phyloP scores from a whole-genome alignment of 2,113 vertebrate species.

The Rhinoderma darwinii region DNA sequence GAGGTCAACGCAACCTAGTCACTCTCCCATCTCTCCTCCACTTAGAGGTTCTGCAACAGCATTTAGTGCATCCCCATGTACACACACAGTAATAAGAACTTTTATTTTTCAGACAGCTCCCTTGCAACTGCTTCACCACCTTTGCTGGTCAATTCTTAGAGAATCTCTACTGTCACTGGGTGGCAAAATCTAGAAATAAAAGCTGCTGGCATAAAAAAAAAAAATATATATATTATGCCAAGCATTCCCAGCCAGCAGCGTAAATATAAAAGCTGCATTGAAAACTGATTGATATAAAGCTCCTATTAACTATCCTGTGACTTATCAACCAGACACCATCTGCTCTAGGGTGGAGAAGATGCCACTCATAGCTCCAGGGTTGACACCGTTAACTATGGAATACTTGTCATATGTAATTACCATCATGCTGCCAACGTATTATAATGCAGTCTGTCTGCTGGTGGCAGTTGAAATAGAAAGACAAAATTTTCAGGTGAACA shows the following conservation, averaged over 20 bases:
- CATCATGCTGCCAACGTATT: background rate
- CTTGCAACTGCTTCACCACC: background rate
- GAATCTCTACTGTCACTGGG: background rate
- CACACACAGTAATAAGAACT: background rate
- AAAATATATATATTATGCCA: background rate
- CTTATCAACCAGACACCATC: background rate
- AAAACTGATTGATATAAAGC: background rate
- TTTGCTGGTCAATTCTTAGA: background rate
- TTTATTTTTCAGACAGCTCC: background rate
- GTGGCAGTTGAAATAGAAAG: background rate
- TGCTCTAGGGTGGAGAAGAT: background rate
- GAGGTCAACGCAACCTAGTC: too few relatives aligned
- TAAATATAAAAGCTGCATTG: background rate
- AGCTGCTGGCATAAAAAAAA: background rate
- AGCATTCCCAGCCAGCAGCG: background rate
- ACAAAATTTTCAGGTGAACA: background rate
- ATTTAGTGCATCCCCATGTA: too few relatives aligned
- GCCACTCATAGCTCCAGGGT: background rate
- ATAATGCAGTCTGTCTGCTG: background rate
- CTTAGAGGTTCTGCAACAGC: too few relatives aligned
- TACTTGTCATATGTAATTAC: constrained; percentile 6
- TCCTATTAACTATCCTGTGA: background rate
- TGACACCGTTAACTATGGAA: background rate
- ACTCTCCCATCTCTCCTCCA: too few relatives aligned
- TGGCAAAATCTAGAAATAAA: background rate